Evolutionary conservation across 1,140 invertebrate genomes (phyloP).

Genomic region (Anastatus disparis): DNA sequence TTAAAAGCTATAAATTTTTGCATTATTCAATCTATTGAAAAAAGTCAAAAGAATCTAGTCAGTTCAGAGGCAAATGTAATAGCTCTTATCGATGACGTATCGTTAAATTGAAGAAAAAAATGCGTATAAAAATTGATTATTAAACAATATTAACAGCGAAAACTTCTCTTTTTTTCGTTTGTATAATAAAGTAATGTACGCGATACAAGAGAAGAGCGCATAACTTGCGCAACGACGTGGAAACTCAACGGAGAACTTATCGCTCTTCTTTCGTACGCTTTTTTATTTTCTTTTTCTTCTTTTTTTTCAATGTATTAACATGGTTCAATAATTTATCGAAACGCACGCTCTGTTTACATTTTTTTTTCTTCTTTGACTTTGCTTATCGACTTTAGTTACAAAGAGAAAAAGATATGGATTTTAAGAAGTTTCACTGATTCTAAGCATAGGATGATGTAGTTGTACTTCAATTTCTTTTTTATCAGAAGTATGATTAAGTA

Average conservation of each 20-base stretch:
- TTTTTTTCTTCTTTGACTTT: background rate
- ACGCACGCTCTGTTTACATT: constrained; percentile 7
- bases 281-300: background rate
- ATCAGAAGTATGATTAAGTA: no score
- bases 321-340: background rate
- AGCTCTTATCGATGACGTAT: no score
- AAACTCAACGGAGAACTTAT: background rate
- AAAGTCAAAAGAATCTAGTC: no score
- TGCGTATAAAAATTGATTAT: background rate
- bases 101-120: no score
- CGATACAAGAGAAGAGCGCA: background rate
- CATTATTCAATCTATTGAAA: no score
- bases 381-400: background rate
- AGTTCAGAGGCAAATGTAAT: no score
- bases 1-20: no score
- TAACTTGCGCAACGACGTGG: constrained; percentile 7
- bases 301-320: background rate
- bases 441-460: background rate
- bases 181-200: no score
- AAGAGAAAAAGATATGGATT: background rate
- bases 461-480: background rate
- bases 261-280: constrained; percentile 3
- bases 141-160: background rate
- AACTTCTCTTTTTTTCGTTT: no score
- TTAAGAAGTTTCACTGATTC: background rate